Conservation (phyloP, 2,888 invertebrate genomes). For the Xestia rhomboidea region DNA sequence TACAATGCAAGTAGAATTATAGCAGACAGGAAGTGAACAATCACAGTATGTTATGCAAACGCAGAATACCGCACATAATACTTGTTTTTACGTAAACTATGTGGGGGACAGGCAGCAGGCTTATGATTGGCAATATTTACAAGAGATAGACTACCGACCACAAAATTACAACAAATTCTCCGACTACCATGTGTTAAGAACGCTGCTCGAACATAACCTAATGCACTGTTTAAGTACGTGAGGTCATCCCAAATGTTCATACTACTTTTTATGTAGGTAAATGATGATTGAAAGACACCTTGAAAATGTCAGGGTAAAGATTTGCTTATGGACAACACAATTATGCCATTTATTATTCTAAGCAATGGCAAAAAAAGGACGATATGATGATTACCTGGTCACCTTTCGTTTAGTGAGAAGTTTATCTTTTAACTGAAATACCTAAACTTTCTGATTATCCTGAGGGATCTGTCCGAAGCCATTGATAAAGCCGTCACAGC, state of each 20-base stretch:
- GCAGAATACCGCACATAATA: constrained; percentile 60
- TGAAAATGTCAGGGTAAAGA: constrained; percentile 28
- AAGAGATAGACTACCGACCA: constrained; percentile 14
- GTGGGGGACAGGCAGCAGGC: constrained; percentile 15
- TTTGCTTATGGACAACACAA: constrained; percentile 9
- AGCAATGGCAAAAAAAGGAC: constrained; percentile 4
- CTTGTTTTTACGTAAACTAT: constrained; percentile 59
- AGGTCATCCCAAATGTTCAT: constrained; percentile 18
- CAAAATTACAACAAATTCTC: constrained; percentile 30
- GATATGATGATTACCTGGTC: background rate
- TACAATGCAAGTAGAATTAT: constrained; percentile 63
- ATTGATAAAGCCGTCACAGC: background rate
- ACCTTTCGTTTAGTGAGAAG: background rate
- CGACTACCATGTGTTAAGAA: background rate
- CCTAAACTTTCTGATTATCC: background rate
- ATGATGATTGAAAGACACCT: constrained; percentile 42
- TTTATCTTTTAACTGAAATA: background rate
- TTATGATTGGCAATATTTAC: constrained; percentile 34
- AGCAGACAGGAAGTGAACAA: constrained; percentile 68
- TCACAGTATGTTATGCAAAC: constrained; percentile 68
- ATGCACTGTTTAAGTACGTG: constrained; percentile 14
- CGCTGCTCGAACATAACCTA: background rate
- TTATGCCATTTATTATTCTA: constrained; percentile 11
- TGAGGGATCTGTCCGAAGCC: background rate
- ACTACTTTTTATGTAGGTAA: constrained; percentile 17